Evolutionary conservation across 1,140 invertebrate species (phyloP), one percentile per base, ranked within the genome.

Genomic region (Littorina saxatilis): DNA sequence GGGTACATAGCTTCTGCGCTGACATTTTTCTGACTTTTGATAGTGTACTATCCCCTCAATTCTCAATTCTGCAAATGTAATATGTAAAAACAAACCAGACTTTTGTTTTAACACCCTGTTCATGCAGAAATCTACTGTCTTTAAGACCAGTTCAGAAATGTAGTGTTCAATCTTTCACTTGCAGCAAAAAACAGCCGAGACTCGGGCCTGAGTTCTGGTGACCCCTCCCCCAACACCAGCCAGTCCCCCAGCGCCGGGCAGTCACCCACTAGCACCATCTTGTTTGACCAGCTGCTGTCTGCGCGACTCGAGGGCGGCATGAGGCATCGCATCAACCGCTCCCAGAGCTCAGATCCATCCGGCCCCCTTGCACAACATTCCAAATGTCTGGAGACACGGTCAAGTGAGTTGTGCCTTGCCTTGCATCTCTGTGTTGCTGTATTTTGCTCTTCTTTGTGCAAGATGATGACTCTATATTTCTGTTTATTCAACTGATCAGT

Each of bases 161-260:
- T n/a, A n/a, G n/a, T n/a, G 63, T 23, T 68, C 7, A 68, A 4
- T 17, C 29, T 32, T 35, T 27, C n/a, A 29, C 50, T 50, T 73
- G 15, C 79, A 89, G 89, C 83, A 20, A 91, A 89, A 81, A 83
- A 80, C 66, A 91, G 90, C 78, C 85, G 91, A 40, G 91, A 92
- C 80, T 91, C 91, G 13, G 91, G 91, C 13, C 86, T 91, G 35
- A 87, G 90, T 80, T 92, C 91, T 4, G 88, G 89, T 29, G 90
- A 91, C 61, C 90, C 89, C 0, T 91, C 90, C 5, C 91, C 91
- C 0, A 90, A 89, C 58, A 85, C 86, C 47, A 84, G 83, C 37
- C 74, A 86, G 52, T 85, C 84, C 0, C 43, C 84, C 7, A 77
- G 66, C 20, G 20, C 70, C 0, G 58, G 74, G 61, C 66, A 4